Evolutionary conservation across 2,113 vertebrate genomes (phyloP), one percentile per base, ranked within the genome.

Genomic region (Ammospiza caudacuta): DNA sequence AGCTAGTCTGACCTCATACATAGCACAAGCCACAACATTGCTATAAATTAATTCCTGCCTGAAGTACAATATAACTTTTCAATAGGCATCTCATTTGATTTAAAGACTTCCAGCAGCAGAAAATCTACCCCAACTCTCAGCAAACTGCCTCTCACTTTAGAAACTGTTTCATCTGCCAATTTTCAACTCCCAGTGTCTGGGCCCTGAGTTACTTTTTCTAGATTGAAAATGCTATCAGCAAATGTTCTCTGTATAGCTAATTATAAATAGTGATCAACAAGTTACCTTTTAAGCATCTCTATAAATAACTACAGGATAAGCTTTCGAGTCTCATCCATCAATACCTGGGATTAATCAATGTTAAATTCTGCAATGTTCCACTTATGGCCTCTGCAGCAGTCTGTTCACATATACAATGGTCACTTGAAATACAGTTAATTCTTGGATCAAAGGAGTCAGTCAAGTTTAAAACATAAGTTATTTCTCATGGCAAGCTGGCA

Each of bases 41-140:
- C 64, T 57, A 47, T 67, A 81, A 92, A 92, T 66, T 81, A 78
- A 93, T 78, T 90, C 64, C 80, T 82, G 57, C 31, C 69, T 77
- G 73, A 92, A 83, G 64, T 21, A 89, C 64, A 83, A 83, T 63
- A 55, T 55, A 90, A 88, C 75, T 92, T 93, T 93, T 92, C 83
- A 93, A 78, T 67, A 92, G 47, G 44, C 61, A 91, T 93, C 76
- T 80, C 64, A 89, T 83, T 93, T 87, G 57, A 95, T 89, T 95
- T 95, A 89, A 94, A 90, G 69, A 94, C 78, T 96, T 94, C 57
- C 87, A 92, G 57, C 68, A 84, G 74, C 8, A 89, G 91, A 89
- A 94, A 93, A 83, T 72, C 64, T 70, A 93, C 86, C 64, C 73
- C 87, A 90, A 52, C 21, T 51, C 55, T 89, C 79, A 74, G 52